A percentile compares a stretch with the other conserved stretches of the same genome.
phyloP scores from a whole-genome alignment of 2,797 vertebrate genomes.

The Calcarius lapponicus region DNA sequence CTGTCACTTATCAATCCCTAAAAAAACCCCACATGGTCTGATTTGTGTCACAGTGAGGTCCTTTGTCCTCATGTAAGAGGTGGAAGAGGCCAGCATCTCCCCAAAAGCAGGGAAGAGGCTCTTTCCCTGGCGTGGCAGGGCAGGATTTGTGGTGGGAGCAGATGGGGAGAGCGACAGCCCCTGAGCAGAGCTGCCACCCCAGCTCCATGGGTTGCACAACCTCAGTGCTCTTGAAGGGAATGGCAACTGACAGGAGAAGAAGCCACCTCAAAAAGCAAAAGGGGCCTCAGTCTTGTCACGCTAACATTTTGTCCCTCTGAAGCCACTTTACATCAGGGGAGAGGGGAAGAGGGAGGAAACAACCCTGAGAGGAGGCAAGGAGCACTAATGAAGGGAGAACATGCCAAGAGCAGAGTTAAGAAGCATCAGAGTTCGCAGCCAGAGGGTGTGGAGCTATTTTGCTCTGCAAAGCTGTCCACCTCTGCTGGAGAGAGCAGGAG shows the following conservation, averaged over 20 bases:
- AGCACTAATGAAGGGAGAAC: background rate
- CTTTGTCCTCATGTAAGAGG: fast-evolving
- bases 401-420: background rate
- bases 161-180: background rate
- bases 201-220: background rate
- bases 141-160: background rate
- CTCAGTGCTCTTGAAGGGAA: background rate
- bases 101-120: background rate
- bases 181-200: background rate
- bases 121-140: background rate
- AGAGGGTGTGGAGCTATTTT: background rate
- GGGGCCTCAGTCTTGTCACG: background rate
- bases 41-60: background rate
- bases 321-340: background rate
- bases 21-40: fast-evolving
- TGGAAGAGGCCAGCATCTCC: background rate
- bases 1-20: background rate
- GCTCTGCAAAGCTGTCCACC: slow-evolving; percentile 9
- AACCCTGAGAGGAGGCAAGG: background rate
- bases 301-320: background rate
- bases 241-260: background rate
- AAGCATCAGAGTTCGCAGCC: background rate
- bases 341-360: background rate
- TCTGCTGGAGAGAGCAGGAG: background rate
- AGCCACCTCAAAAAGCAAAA: background rate